Base-by-base conservation (phyloP, 2,888 invertebrate genomes). In the Melanotus villosus region DNA sequence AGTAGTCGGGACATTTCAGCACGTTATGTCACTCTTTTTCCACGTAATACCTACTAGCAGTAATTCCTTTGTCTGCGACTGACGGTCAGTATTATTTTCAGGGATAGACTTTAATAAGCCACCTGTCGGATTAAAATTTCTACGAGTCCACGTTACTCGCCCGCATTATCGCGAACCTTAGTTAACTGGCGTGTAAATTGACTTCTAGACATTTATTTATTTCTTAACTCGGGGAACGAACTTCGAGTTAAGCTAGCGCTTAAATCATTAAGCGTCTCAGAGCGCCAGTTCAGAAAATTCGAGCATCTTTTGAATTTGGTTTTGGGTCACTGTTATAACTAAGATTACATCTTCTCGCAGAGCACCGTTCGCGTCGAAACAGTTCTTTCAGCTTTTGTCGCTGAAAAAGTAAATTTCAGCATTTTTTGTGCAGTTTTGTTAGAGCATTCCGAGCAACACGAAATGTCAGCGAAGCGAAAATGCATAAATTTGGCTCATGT, bases 51-150 rank as follows among this genome's bases (percentile, higher is more conserved):
- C 57, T 38, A 58, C 58, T 58, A 65, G 58, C 36, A 43, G 57
- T 59, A 59, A 69, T 58, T 57, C 65, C 65, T 59, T 69, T 65
- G 65, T 68, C 68, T 59, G 64, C 59, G 52, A 60, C 58, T 47
- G 59, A 64, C 65, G 68, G 68, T 69, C 68, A 69, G 64, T 59
- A 65, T 60, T 65, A 63, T 59, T 69, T 59, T 60, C 68, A 65
- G 54, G 54, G 68, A 59, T 65, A 69, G 65, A 65, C 65, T 69
- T 69, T 69, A 69, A 69, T 69, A 69, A 69, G 65, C 68, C 68
- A 69, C 68, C 68, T 69, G 68, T 69, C 68, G 65, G 68, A 69
- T 65, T 69, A 69, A 69, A 69, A 69, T 69, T 68, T 68, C 68
- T 58, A 64, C 47, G 52, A 68, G 63, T 68, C 57, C 63, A 50